A percentile compares a stretch with the other conserved stretches of the same genome.
Conservation (phyloP, 2,888 invertebrate species). For the Cantharis flavilabris region DNA sequence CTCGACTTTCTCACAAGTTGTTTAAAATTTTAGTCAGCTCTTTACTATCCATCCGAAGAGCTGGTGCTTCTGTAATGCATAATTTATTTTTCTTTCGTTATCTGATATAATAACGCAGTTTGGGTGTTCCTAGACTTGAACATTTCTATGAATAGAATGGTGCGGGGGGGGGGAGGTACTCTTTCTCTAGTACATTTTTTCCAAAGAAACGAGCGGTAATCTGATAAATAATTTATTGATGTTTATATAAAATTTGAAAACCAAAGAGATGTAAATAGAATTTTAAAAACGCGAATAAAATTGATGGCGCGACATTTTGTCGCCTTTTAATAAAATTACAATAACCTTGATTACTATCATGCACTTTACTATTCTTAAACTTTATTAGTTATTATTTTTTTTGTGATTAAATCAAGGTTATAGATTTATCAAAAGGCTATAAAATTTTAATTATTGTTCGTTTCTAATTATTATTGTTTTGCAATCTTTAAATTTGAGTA, state of each 20-base stretch:
- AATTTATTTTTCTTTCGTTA: not conserved
- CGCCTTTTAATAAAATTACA: not conserved
- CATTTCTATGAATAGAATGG: not conserved
- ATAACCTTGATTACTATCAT: conserved; percentile 1
- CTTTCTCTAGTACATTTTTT: not conserved
- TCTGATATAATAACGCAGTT: not conserved
- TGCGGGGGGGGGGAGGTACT: not conserved
- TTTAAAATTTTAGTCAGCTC: not conserved
- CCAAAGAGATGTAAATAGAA: not conserved
- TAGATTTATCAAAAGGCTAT: conserved; percentile 1
- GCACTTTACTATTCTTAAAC: conserved; percentile 1
- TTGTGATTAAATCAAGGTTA: conserved; percentile 2
- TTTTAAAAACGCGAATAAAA: not conserved
- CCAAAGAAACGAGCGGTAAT: not conserved
- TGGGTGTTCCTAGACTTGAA: not conserved
- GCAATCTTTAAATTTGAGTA: not conserved
- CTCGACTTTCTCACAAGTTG: not conserved
- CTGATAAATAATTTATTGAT: not conserved
- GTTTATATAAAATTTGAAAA: not conserved
- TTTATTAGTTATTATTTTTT: conserved; percentile 1
- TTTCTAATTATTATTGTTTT: not conserved
- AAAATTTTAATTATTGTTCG: not conserved
- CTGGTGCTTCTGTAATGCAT: not conserved
- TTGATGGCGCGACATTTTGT: not conserved
- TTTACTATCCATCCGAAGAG: not conserved